Conservation (phyloP, 2,113 vertebrate genomes). For the Channa argus region DNA sequence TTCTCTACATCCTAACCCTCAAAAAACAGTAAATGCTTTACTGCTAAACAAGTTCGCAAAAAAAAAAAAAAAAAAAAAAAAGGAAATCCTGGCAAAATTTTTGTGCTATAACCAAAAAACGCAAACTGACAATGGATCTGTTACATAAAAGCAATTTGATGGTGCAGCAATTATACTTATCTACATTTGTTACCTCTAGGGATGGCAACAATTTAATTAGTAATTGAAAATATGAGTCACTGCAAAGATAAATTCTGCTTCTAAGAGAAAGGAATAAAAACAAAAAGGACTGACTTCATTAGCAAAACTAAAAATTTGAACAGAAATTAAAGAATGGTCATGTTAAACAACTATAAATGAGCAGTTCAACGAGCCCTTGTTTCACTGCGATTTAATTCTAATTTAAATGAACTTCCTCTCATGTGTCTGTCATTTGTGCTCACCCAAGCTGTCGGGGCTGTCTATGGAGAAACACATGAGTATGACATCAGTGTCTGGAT, state of each 20-base stretch:
- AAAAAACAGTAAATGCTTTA: not conserved
- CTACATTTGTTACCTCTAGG: constrained; percentile 7
- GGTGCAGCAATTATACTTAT: not conserved
- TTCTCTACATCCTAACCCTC: not conserved
- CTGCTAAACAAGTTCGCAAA: too few species aligned
- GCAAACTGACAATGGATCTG: not conserved
- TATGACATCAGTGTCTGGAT: constrained; percentile 88
- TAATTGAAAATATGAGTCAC: constrained; percentile 19
- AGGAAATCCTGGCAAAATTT: not conserved
- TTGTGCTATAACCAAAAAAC: not conserved
- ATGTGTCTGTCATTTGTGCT: constrained; percentile 43
- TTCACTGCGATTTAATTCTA: not conserved
- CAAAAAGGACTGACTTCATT: not conserved
- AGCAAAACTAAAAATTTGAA: constrained; percentile 13
- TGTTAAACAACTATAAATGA: not conserved
- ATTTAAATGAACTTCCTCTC: not conserved
- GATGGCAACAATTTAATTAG: not conserved
- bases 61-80: not conserved
- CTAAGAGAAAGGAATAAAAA: not conserved
- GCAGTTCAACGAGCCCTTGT: not conserved
- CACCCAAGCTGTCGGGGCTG: constrained; percentile 93
- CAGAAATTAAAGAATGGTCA: not conserved
- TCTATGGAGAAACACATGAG: constrained; percentile 89
- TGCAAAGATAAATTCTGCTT: not conserved
- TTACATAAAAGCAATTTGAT: not conserved